A percentile compares a stretch with the other conserved stretches of the same genome.
These are phyloP conservation scores for Alaudala cheleensis DNA, from an alignment of 2,113 vertebrate species.

Conservation along the genomic window DNA sequence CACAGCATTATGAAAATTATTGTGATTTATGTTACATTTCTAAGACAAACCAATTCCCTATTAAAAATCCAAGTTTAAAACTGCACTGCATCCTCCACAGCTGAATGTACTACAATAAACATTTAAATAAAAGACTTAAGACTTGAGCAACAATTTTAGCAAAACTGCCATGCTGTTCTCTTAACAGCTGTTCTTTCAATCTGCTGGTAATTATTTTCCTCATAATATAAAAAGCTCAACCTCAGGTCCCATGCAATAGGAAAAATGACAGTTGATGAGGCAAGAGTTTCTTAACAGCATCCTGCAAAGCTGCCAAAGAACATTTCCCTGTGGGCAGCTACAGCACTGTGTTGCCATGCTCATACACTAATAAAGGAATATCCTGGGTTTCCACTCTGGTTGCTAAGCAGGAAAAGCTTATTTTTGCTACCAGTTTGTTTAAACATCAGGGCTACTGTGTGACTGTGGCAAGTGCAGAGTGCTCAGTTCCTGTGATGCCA, in stretches of 20 bases:
- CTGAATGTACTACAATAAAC: not conserved
- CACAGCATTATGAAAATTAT: not conserved
- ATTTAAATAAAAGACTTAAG: not conserved
- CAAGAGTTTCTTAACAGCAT: not conserved
- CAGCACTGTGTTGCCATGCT: not conserved
- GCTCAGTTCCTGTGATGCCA: not conserved
- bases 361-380: not conserved
- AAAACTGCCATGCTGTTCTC: not conserved
- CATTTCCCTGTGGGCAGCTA: not conserved
- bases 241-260: not conserved
- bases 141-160: not conserved
- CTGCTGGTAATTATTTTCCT: not conserved
- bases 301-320: not conserved
- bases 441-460: not conserved
- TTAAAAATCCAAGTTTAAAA: not conserved
- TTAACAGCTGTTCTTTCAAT: not conserved
- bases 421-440: not conserved
- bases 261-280: not conserved
- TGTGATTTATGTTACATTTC: not conserved
- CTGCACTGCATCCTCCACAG: not conserved
- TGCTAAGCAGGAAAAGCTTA: not conserved
- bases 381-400: not conserved
- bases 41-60: not conserved
- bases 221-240: not conserved
- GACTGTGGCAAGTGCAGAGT: not conserved